Conservation (phyloP, 2,113 vertebrate species). For the Redunca redunca region DNA sequence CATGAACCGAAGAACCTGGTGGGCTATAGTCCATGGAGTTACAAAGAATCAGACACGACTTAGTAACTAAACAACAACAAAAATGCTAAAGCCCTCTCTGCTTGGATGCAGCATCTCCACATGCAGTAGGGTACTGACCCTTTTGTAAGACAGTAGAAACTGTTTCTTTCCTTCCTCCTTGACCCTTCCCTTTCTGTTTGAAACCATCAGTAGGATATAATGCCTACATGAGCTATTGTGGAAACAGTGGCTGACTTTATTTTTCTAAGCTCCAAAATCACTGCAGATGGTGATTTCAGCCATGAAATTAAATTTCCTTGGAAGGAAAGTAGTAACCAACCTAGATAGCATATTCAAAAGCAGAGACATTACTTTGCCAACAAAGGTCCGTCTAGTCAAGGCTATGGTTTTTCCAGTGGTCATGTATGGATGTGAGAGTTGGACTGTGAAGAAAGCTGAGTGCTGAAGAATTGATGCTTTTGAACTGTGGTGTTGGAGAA, state of each 20-base stretch:
- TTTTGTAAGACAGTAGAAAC: neutral
- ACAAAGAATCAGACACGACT: neutral
- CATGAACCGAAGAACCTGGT: neutral
- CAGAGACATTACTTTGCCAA: too few species aligned
- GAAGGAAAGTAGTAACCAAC: too few species aligned
- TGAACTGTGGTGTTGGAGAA: too few species aligned
- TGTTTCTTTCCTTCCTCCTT: neutral
- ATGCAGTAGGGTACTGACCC: fast-evolving
- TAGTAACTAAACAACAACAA: neutral
- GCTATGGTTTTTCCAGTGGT: too few species aligned
- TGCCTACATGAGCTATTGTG: neutral
- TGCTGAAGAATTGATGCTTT: too few species aligned
- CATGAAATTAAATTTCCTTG: neutral
- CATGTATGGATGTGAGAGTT: too few species aligned
- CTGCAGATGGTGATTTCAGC: neutral
- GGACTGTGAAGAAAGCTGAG: too few species aligned
- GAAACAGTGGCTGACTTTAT: neutral
- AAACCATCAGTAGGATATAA: neutral
- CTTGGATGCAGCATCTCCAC: neutral
- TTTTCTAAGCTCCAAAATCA: neutral
- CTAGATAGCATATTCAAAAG: too few species aligned
- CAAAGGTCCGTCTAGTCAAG: too few species aligned
- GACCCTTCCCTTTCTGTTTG: neutral
- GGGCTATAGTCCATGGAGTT: neutral
- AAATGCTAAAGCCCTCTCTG: neutral